Percentiles rank a stretch among this genome's conserved stretches.
phyloP scores from a whole-genome alignment of 2,113 vertebrate genomes.

The Spilogale gracilis region DNA sequence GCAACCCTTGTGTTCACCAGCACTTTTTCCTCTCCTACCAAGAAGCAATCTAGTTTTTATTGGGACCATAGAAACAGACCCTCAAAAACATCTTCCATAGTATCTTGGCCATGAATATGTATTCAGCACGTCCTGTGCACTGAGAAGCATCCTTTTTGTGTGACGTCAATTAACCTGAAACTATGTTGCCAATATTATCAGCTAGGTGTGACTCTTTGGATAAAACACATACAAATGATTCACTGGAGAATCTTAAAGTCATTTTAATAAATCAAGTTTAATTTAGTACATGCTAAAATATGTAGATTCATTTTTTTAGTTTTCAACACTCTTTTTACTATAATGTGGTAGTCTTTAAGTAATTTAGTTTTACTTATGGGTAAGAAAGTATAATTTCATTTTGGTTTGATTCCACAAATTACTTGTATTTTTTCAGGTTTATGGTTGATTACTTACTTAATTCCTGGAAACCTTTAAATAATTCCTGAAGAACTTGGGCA shows the following conservation, averaged over 20 bases:
- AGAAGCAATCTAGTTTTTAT: not conserved
- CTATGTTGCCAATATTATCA: not conserved
- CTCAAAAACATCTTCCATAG: not conserved
- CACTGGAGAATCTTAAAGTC: not conserved
- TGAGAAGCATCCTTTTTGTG: not conserved
- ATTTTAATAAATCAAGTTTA: not conserved
- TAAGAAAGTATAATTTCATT: conserved; percentile 45
- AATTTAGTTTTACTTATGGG: not conserved
- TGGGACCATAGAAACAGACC: not conserved
- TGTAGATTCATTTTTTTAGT: not conserved
- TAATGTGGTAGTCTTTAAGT: not conserved
- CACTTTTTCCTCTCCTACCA: not conserved
- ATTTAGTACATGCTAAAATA: not conserved
- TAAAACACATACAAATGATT: not conserved
- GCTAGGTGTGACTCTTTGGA: not conserved
- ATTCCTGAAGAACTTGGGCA: not conserved
- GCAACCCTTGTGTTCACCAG: not conserved
- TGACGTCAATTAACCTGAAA: not conserved
- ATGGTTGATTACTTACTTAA: conserved; percentile 4
- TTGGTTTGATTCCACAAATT: conserved; percentile 3
- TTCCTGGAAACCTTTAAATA: conserved; percentile 19
- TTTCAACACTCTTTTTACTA: not conserved
- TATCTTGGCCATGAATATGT: not conserved
- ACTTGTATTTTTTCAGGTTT: conserved; percentile 23
- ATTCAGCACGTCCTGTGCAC: not conserved